These are phyloP conservation scores for Therioaphis trifolii DNA, from an alignment of 2,888 invertebrate species.

Conservation along the genomic window DNA sequence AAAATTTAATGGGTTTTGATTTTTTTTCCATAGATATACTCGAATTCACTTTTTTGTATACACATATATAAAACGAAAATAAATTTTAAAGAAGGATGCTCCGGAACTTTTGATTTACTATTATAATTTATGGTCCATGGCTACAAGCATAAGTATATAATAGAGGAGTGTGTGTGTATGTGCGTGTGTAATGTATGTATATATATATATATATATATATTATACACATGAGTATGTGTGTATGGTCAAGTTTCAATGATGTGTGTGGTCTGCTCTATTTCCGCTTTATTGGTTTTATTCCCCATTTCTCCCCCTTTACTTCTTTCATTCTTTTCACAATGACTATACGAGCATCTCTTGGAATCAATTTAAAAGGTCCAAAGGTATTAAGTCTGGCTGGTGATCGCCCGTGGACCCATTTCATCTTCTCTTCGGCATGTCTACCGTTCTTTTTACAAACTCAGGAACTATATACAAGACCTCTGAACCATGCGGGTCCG, in stretches of 20 bases:
- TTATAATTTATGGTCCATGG: slow-evolving; percentile 47
- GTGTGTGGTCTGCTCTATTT: slow-evolving; percentile 32
- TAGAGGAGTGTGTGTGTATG: neutral
- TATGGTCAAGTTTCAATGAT: neutral
- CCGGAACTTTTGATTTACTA: slow-evolving; percentile 53
- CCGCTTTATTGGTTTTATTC: slow-evolving; percentile 59
- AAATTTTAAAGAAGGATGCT: slow-evolving; percentile 10
- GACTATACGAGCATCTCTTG: slow-evolving; percentile 41
- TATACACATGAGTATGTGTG: neutral
- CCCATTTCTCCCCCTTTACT: slow-evolving; percentile 24
- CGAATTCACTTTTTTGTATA: neutral
- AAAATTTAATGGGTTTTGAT: slow-evolving; percentile 16
- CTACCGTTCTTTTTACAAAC: neutral
- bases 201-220: neutral
- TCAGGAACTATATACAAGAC: slow-evolving; percentile 14
- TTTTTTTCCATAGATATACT: neutral
- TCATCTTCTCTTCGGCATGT: neutral
- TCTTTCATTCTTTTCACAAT: slow-evolving; percentile 17
- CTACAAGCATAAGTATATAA: too few relatives aligned
- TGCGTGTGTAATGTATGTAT: neutral
- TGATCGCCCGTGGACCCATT: slow-evolving; percentile 40
- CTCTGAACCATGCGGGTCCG: neutral
- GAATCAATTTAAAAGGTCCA: slow-evolving; percentile 61
- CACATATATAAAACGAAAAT: neutral
- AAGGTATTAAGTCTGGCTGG: slow-evolving; percentile 37